phyloP scores from a whole-genome alignment of 2,113 vertebrate species.

The Alexandromys fortis region DNA sequence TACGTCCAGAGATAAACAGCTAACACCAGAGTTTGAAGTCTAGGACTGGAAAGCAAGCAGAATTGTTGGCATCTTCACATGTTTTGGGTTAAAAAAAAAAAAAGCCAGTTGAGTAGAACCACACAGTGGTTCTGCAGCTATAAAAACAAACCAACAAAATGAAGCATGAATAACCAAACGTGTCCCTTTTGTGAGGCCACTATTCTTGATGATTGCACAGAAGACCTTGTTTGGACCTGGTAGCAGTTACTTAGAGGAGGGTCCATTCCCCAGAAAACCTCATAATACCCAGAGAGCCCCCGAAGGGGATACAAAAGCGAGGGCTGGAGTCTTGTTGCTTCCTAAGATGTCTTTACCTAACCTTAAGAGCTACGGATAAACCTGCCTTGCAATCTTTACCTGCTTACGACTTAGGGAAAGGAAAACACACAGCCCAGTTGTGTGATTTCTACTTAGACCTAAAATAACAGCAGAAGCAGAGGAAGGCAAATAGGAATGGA shows the following conservation, averaged over 20 bases:
- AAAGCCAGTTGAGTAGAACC: conserved; percentile 47
- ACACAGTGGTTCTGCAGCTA: neutral
- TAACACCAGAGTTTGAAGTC: neutral
- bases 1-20: neutral
- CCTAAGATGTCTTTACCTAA: neutral
- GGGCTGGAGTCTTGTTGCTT: neutral
- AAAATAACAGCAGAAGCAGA: neutral
- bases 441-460: neutral
- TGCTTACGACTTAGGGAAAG: neutral
- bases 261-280: neutral
- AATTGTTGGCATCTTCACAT: conserved; percentile 46
- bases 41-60: conserved; percentile 8
- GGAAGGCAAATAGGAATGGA: neutral
- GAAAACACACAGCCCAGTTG: neutral
- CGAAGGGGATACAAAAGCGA: neutral
- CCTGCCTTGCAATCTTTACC: neutral
- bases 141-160: conserved; percentile 39
- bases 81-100: conserved; percentile 60
- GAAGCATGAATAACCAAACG: conserved; percentile 30
- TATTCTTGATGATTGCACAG: conserved; percentile 19
- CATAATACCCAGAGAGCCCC: neutral
- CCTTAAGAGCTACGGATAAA: neutral
- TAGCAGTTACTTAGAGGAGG: conserved; percentile 3
- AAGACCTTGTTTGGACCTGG: conserved; percentile 58
- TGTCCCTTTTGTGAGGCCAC: neutral